Conservation (phyloP, 2,797 vertebrate species). For the Etheostoma perlongum region DNA sequence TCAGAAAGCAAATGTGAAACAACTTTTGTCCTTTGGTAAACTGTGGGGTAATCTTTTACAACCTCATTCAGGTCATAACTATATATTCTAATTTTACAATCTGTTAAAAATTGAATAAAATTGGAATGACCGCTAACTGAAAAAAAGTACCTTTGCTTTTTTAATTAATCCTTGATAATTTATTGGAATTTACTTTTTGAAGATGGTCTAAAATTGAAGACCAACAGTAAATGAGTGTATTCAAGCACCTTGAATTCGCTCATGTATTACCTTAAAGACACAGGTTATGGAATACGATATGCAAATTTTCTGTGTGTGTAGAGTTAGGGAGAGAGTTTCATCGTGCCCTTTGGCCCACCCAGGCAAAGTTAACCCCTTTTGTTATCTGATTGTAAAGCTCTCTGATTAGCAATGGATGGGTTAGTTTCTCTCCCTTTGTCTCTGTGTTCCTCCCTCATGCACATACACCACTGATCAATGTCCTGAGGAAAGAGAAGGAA, state of each 20-base stretch:
- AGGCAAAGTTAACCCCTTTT: slow-evolving; percentile 84
- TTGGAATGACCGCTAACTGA: not conserved
- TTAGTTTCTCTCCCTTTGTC: slow-evolving; percentile 64
- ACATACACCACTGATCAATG: slow-evolving; percentile 61
- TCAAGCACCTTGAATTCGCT: not conserved
- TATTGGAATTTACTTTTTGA: slow-evolving; percentile 4
- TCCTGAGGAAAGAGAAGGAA: slow-evolving; percentile 42
- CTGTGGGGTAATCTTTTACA: slow-evolving; percentile 3
- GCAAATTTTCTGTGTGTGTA: not conserved
- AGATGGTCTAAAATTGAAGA: not conserved
- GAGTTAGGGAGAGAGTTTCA: slow-evolving; percentile 22
- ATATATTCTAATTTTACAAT: not conserved
- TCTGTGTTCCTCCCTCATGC: slow-evolving; percentile 53
- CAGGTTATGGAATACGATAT: not conserved
- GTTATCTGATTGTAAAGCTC: slow-evolving; percentile 84
- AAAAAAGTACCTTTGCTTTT: not conserved
- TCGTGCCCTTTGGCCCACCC: slow-evolving; percentile 76
- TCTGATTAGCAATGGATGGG: slow-evolving; percentile 81
- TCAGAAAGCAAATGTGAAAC: slow-evolving; percentile 11
- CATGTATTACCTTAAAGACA: too few relatives aligned
- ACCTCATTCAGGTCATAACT: not conserved
- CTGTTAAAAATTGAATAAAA: not conserved
- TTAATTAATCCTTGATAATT: not conserved
- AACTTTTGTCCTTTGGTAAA: not conserved
- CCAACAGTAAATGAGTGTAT: not conserved